These are phyloP conservation scores for Coenonympha arcania DNA, from an alignment of 2,888 invertebrate genomes.

Conservation along the genomic window DNA sequence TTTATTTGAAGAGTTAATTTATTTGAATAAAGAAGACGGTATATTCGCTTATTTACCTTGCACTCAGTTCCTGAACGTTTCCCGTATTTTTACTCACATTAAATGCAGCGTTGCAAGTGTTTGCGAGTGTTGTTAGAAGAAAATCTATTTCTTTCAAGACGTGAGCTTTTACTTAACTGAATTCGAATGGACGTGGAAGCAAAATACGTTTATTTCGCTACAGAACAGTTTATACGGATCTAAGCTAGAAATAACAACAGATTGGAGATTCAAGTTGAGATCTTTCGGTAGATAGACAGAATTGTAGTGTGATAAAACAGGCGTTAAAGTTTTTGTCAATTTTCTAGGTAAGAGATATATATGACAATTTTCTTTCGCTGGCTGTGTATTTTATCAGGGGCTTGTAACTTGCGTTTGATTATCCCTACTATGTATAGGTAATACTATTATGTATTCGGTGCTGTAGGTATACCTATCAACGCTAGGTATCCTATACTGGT, in stretches of 20 bases:
- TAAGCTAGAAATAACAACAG: neutral
- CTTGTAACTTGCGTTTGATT: no score
- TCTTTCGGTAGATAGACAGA: no score
- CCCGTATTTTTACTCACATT: neutral
- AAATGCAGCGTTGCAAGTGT: neutral
- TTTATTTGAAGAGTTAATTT: no score
- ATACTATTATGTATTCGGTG: no score
- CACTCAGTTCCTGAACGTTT: neutral
- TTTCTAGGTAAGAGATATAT: no score
- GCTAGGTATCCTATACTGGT: no score
- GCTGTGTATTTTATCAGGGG: no score
- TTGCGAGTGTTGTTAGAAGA: neutral
- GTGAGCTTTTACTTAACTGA: conserved; percentile 2
- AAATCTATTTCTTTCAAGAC: conserved; percentile 3
- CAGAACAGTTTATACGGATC: neutral
- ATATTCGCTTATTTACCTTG: neutral
- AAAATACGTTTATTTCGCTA: conserved; percentile 1
- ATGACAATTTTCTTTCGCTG: no score
- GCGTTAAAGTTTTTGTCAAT: no score
- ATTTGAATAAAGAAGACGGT: neutral
- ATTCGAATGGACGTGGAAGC: neutral
- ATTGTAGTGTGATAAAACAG: no score
- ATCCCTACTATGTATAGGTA: no score
- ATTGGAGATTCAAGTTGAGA: neutral
- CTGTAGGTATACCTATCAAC: no score